phyloP scores from a whole-genome alignment of 2,797 vertebrate genomes.

The Sebastes trivittatus region DNA sequence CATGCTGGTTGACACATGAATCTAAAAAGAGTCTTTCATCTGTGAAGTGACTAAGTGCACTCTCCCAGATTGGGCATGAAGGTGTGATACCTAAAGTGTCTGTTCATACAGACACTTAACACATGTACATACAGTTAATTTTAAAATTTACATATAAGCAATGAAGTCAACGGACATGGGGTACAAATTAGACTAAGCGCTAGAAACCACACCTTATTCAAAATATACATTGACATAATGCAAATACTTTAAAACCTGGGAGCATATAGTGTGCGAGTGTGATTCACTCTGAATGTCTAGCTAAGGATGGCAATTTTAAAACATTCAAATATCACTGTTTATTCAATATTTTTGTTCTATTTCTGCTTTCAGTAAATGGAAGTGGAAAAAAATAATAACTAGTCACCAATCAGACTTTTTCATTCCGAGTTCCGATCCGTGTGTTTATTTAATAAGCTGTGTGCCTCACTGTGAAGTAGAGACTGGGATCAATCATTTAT shows the following conservation, averaged over 20 bases:
- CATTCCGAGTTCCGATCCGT: too few relatives aligned
- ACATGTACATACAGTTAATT: background rate
- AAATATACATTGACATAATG: background rate
- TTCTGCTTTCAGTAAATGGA: background rate
- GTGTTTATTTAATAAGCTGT: too few relatives aligned
- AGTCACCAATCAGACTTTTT: too few relatives aligned
- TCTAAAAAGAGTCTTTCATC: slow-evolving; percentile 24
- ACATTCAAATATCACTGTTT: background rate
- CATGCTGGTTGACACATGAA: slow-evolving; percentile 15
- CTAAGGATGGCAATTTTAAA: background rate
- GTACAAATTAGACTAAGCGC: background rate
- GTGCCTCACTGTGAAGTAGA: too few relatives aligned
- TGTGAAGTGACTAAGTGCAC: slow-evolving; percentile 3
- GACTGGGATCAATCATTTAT: too few relatives aligned
- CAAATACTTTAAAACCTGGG: background rate
- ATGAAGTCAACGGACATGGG: background rate
- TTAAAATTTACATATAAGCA: background rate
- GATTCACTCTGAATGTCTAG: background rate
- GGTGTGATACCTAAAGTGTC: background rate
- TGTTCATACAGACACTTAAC: background rate
- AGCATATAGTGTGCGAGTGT: accelerated
- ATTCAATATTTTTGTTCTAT: background rate
- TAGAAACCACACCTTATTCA: background rate
- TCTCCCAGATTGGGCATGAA: background rate
- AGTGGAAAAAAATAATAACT: too few relatives aligned